Evolutionary conservation across 2,888 invertebrate genomes (phyloP).

Genomic region (Synergus itoensis): DNA sequence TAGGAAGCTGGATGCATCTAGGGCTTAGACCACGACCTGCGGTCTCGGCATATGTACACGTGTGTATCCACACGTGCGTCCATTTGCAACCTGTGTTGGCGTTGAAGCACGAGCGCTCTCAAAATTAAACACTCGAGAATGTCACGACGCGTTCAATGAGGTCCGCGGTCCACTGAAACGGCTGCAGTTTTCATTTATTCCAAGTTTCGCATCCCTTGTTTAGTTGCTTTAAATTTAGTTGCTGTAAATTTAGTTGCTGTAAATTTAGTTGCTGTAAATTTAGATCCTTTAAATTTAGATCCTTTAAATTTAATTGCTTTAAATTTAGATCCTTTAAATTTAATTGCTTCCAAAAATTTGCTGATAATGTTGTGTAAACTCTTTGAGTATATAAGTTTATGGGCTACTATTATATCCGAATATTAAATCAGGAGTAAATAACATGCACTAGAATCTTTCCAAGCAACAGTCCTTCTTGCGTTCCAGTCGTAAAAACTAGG

Average conservation of each 20-base stretch:
- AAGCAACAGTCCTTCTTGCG: slow-evolving; percentile 18
- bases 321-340: too few relatives aligned
- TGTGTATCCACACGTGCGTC: slow-evolving; percentile 49
- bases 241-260: too few relatives aligned
- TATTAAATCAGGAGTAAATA: slow-evolving; percentile 28
- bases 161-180: slow-evolving; percentile 11
- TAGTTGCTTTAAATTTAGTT: too few relatives aligned
- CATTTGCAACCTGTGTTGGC: slow-evolving; percentile 14
- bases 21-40: slow-evolving; percentile 71
- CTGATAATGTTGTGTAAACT: too few relatives aligned
- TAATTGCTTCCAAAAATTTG: too few relatives aligned
- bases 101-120: slow-evolving; percentile 52
- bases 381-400: neutral
- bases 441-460: neutral
- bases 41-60: slow-evolving; percentile 54
- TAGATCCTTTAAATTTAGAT: too few relatives aligned
- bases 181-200: slow-evolving; percentile 25
- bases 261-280: too few relatives aligned
- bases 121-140: slow-evolving; percentile 59
- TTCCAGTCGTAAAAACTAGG: slow-evolving; percentile 22
- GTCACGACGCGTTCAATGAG: slow-evolving; percentile 46
- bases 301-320: too few relatives aligned
- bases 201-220: too few relatives aligned
- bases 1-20: slow-evolving; percentile 63
- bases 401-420: neutral